These are phyloP conservation scores for Echinometra lucunter DNA, from an alignment of 53 echinoderm and acorn worm species.

Conservation along the genomic window DNA sequence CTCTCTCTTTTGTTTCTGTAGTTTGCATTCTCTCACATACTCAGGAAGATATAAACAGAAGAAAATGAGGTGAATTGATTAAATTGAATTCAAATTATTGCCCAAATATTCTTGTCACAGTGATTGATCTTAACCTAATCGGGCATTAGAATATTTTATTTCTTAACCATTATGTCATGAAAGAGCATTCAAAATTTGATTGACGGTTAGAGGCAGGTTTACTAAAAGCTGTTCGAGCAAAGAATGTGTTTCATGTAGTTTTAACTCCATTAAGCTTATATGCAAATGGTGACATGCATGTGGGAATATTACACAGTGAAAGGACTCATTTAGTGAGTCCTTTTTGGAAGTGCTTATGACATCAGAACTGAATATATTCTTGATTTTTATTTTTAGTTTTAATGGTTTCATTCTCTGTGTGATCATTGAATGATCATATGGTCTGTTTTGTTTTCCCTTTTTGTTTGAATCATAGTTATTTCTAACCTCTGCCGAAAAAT, in stretches of 20 bases:
- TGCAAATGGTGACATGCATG: too few relatives aligned
- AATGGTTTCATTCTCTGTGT: background rate
- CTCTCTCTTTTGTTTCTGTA: conserved; percentile 66
- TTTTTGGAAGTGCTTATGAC: too few relatives aligned
- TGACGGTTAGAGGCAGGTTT: background rate
- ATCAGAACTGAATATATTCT: too few relatives aligned
- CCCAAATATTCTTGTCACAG: background rate
- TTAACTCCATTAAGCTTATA: background rate
- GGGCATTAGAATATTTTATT: background rate
- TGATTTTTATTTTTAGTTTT: too few relatives aligned
- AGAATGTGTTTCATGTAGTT: conserved; percentile 19
- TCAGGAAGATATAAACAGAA: conserved; percentile 63
- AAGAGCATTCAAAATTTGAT: background rate
- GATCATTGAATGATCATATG: background rate
- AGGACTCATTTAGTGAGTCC: too few relatives aligned
- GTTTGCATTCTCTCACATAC: conserved; percentile 40
- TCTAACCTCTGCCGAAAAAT: background rate
- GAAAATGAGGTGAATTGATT: conserved; percentile 65
- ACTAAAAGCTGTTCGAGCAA: background rate
- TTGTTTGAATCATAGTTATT: background rate
- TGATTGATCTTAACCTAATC: background rate
- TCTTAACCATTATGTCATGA: background rate
- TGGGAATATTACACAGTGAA: too few relatives aligned
- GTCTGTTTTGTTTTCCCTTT: background rate
- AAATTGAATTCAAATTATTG: conserved; percentile 1